These are phyloP conservation scores for Amphimedon queenslandica DNA, from an alignment of 37 sponge, comb jelly and placozoan genomes.

Conservation along the genomic window DNA sequence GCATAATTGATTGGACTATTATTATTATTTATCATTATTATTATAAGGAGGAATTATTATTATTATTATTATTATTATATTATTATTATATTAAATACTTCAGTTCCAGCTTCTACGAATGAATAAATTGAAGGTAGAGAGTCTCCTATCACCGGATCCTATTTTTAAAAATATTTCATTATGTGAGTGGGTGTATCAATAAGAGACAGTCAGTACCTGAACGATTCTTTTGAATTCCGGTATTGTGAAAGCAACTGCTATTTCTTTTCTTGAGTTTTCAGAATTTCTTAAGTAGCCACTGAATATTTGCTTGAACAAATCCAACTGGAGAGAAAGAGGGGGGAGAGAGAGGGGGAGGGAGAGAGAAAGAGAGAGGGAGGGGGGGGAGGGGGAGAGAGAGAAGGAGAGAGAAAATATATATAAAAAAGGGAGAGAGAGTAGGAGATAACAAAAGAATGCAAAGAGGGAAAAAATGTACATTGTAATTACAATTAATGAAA, in stretches of 20 bases:
- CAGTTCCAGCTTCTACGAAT: slow-evolving; percentile 43
- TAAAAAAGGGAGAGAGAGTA: background rate
- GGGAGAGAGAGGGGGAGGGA: slow-evolving; percentile 18
- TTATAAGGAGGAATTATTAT: no score
- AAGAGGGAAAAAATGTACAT: no score
- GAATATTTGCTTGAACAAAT: background rate
- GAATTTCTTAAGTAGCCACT: slow-evolving; percentile 16
- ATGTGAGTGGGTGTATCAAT: no score
- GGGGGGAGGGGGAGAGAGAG: slow-evolving; percentile 27
- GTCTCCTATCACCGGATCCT: slow-evolving; percentile 22
- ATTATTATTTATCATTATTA: no score
- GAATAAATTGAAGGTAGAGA: slow-evolving; percentile 24
- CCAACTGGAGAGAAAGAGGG: slow-evolving; percentile 2
- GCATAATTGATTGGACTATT: no score
- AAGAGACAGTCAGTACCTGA: no score
- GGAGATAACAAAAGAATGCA: background rate
- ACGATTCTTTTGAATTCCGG: slow-evolving; percentile 26
- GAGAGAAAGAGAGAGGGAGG: slow-evolving; percentile 6
- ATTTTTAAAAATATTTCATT: no score
- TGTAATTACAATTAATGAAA: no score
- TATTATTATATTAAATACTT: no score
- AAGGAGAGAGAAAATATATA: background rate
- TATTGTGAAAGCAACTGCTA: slow-evolving; percentile 31
- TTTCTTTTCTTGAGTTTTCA: slow-evolving; percentile 22
- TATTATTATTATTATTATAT: no score